Conservation (phyloP, 37 sponge, comb jelly and placozoan genomes). For the Eunapius fragilis region DNA sequence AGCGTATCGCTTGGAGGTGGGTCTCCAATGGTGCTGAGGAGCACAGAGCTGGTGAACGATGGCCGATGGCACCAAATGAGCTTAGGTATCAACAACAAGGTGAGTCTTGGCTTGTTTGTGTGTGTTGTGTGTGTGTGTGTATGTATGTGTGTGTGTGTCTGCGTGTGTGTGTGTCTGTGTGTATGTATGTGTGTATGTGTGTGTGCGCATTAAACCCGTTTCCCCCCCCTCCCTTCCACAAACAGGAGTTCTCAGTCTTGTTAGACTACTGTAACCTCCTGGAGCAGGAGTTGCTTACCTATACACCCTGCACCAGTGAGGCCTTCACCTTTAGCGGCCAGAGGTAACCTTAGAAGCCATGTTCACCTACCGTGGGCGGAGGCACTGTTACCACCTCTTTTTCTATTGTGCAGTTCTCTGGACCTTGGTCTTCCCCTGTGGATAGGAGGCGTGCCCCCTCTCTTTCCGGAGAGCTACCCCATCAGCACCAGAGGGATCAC, state of each 20-base stretch:
- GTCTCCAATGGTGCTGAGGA: slow-evolving; percentile 1
- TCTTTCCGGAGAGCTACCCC: neutral
- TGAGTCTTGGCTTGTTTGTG: neutral
- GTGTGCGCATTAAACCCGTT: neutral
- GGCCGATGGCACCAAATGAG: slow-evolving; percentile 56
- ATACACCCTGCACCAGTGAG: slow-evolving; percentile 19
- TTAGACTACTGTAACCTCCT: slow-evolving; percentile 51
- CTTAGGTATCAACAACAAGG: slow-evolving; percentile 43
- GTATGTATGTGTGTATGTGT: neutral
- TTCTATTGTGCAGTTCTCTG: slow-evolving; percentile 29
- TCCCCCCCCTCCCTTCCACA: neutral
- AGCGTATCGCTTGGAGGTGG: slow-evolving; percentile 49
- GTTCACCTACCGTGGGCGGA: neutral
- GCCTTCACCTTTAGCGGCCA: neutral
- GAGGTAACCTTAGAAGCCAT: slow-evolving; percentile 1
- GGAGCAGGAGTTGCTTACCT: slow-evolving; percentile 3
- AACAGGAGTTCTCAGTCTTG: slow-evolving; percentile 26
- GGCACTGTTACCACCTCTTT: too few species aligned
- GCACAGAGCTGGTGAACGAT: slow-evolving; percentile 28
- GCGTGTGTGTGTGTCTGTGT: neutral
- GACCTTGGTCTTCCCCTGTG: slow-evolving; percentile 75
- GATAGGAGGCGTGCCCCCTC: slow-evolving; percentile 64
- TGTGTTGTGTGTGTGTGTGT: slow-evolving; percentile 10
- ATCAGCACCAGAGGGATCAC: slow-evolving; percentile 31
- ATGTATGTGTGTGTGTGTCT: neutral